Conservation (phyloP, 2,113 vertebrate species). For the Prunella himalayana region DNA sequence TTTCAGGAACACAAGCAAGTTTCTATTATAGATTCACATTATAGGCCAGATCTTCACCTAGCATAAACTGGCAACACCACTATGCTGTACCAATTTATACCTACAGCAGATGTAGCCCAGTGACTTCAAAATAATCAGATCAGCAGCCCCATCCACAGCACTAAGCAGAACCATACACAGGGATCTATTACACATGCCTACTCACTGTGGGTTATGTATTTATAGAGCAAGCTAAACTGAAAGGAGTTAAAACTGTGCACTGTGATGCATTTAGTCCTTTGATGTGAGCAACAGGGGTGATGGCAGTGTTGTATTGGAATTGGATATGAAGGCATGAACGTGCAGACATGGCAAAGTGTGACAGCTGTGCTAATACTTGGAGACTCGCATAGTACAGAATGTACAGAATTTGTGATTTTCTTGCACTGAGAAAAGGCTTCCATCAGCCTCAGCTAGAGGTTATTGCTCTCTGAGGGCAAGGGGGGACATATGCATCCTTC, state of each 20-base stretch:
- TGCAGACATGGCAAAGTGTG: not conserved
- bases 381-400: not conserved
- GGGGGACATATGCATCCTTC: not conserved
- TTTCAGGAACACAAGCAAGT: conserved; percentile 35
- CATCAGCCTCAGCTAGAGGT: not conserved
- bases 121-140: conserved; percentile 30
- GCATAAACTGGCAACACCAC: not conserved
- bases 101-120: not conserved
- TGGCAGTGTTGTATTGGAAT: not conserved
- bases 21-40: not conserved
- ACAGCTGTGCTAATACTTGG: not conserved
- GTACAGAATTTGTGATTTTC: not conserved
- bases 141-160: not conserved
- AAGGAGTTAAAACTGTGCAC: not conserved
- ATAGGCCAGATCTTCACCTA: not conserved
- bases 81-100: not conserved
- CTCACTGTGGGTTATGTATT: not conserved
- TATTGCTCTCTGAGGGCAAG: not conserved
- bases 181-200: not conserved
- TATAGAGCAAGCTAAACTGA: not conserved
- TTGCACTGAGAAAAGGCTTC: not conserved
- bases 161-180: not conserved
- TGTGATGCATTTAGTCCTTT: not conserved
- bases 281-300: not conserved
- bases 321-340: not conserved